These are phyloP conservation scores for Tachysurus fulvidraco DNA, from an alignment of 2,113 vertebrate genomes.

Conservation along the genomic window DNA sequence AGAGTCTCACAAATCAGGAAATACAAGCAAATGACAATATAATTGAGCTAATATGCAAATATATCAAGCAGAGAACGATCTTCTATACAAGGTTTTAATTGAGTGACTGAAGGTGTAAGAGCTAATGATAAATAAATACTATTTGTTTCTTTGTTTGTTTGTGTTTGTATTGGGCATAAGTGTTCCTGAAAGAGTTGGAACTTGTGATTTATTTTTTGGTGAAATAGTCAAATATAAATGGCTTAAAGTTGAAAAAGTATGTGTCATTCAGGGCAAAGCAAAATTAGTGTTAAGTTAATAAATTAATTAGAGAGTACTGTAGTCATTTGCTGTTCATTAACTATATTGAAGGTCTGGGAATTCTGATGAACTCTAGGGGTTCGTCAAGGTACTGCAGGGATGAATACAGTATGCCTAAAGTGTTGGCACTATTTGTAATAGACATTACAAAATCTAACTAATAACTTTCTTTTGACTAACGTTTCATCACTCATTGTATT, in stretches of 20 bases:
- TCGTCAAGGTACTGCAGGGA: not conserved
- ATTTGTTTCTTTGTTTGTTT: too few species aligned
- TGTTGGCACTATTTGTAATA: not conserved
- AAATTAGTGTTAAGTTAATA: not conserved
- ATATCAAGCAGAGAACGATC: too few species aligned
- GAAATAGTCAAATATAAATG: not conserved
- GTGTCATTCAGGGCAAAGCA: not conserved
- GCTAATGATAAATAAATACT: too few species aligned
- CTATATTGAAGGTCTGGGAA: not conserved
- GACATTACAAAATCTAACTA: not conserved
- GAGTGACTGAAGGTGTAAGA: too few species aligned
- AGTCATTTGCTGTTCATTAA: not conserved
- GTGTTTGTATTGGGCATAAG: too few species aligned
- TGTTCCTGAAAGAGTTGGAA: too few species aligned
- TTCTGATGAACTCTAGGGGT: conserved; percentile 3
- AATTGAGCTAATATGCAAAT: too few species aligned
- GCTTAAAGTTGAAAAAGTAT: not conserved
- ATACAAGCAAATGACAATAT: too few species aligned
- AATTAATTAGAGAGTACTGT: not conserved
- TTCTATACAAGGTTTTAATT: too few species aligned
- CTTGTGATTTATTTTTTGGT: not conserved
- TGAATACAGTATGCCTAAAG: not conserved
- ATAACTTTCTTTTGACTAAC: not conserved
- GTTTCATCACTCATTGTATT: too few species aligned
- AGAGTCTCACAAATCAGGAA: too few species aligned